Conservation (phyloP, 2,113 vertebrate species). For the Tyrannus savana region DNA sequence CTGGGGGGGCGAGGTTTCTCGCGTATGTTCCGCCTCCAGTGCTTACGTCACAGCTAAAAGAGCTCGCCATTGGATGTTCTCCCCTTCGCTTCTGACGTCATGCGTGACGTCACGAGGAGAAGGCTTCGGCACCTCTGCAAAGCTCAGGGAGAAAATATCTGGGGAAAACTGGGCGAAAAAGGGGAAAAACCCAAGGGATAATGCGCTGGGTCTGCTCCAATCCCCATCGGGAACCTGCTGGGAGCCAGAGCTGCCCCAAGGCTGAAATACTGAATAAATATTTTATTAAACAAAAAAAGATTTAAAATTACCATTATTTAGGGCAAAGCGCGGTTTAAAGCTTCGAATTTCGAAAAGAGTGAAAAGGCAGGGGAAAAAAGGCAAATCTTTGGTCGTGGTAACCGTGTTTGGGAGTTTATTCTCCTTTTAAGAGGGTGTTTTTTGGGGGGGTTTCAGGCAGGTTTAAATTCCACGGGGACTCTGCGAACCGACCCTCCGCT, state of each 20-base stretch:
- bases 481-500: not conserved
- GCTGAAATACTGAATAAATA: accelerated
- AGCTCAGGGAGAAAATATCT: not conserved
- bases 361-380: not conserved
- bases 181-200: accelerated
- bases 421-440: not conserved
- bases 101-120: not conserved
- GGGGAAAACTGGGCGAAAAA: accelerated
- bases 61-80: not conserved
- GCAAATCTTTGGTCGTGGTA: accelerated
- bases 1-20: not conserved
- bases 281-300: accelerated
- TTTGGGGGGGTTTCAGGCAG: not conserved
- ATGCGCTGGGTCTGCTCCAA: accelerated
- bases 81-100: not conserved
- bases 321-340: accelerated
- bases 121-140: not conserved
- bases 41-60: accelerated
- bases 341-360: not conserved
- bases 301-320: accelerated
- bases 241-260: not conserved
- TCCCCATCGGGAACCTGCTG: not conserved
- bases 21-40: not conserved
- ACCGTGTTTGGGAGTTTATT: not conserved
- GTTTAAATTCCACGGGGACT: not conserved